These are phyloP conservation scores for Parazoanthus darwini DNA, from an alignment of 92 coral and sea anemone genomes.

Conservation along the genomic window DNA sequence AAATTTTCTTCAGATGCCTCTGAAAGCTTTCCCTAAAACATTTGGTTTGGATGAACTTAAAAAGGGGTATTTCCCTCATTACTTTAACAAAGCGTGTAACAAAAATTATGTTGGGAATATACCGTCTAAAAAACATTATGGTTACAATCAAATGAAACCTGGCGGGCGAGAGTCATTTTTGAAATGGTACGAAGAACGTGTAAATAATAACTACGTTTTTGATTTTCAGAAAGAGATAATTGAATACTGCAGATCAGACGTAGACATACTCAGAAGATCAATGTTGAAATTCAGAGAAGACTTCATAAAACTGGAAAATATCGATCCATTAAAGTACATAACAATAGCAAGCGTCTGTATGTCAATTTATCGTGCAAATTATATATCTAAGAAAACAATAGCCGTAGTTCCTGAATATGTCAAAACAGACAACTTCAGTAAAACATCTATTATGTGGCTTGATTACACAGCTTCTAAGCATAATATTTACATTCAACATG, in stretches of 20 bases:
- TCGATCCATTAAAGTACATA: constrained; percentile 9
- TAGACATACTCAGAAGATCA: constrained; percentile 12
- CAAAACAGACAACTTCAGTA: constrained; percentile 31
- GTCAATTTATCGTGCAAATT: constrained; percentile 26
- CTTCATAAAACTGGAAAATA: not conserved
- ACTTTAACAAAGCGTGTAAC: constrained; percentile 8
- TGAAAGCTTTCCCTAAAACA: constrained; percentile 9
- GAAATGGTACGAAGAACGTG: not conserved
- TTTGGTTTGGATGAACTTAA: constrained; percentile 13
- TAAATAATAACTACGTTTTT: not conserved
- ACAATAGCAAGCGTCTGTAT: constrained; percentile 32
- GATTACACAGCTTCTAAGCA: not conserved
- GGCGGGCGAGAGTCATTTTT: not conserved
- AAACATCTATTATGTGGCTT: not conserved
- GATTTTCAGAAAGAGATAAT: constrained; percentile 3
- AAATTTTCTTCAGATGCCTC: not conserved
- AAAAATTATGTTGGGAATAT: constrained; percentile 21
- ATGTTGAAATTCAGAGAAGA: not conserved
- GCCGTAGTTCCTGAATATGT: constrained; percentile 30
- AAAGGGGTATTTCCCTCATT: constrained; percentile 15
- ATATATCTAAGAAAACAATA: constrained; percentile 21
- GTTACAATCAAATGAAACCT: constrained; percentile 10
- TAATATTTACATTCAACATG: not conserved
- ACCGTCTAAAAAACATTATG: constrained; percentile 24
- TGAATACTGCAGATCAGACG: not conserved